These are phyloP conservation scores for Drosophila chauvacae DNA, from an alignment of 1,140 invertebrate species.

Conservation along the genomic window DNA sequence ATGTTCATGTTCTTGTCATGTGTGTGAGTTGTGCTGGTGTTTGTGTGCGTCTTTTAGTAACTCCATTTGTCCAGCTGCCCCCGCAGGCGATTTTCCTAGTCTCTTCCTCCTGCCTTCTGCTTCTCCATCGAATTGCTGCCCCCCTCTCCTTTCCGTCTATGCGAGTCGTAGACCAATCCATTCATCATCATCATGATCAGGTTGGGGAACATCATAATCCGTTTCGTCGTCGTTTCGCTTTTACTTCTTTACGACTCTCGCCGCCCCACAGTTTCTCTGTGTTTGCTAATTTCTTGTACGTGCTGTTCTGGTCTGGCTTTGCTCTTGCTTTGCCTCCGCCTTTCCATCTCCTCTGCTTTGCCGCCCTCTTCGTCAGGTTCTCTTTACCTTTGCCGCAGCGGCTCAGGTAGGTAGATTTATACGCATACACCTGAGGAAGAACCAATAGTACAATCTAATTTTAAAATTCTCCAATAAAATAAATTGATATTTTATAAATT, in stretches of 20 bases:
- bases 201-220: constrained; percentile 59
- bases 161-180: constrained; percentile 51
- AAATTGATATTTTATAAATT: background rate
- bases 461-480: background rate
- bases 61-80: constrained; percentile 75
- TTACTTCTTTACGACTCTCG: constrained; percentile 57
- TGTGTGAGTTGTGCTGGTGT: constrained; percentile 43
- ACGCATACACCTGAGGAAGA: constrained; percentile 14
- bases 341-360: constrained; percentile 4
- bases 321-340: constrained; percentile 36
- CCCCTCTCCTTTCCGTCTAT: constrained; percentile 4
- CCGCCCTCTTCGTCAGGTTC: constrained; percentile 17
- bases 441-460: background rate
- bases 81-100: constrained; percentile 42
- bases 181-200: constrained; percentile 75
- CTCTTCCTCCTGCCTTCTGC: background rate
- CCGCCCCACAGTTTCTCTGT: constrained; percentile 17
- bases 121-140: constrained; percentile 2
- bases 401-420: constrained; percentile 60
- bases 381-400: constrained; percentile 41
- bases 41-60: constrained; percentile 42
- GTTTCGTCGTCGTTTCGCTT: constrained; percentile 67
- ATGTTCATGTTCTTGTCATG: constrained; percentile 61
- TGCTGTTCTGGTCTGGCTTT: constrained; percentile 76
- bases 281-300: constrained; percentile 82